A percentile compares a stretch with the other conserved stretches of the same genome.
phyloP scores from a whole-genome alignment of 2,113 vertebrate genomes.

The Oceanites oceanicus region DNA sequence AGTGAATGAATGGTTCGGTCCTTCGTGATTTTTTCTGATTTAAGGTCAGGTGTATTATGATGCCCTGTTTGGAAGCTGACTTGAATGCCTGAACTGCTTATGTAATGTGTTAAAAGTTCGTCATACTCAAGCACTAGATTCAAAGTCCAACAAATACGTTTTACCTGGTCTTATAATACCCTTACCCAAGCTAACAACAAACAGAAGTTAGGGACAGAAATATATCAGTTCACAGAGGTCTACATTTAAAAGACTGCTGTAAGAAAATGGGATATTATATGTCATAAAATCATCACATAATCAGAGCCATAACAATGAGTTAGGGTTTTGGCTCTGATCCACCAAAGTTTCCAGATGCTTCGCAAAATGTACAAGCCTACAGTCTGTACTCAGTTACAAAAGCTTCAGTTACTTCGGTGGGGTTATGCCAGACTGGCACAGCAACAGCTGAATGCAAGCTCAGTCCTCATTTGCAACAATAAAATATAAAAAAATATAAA shows the following conservation, averaged over 20 bases:
- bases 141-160: neutral
- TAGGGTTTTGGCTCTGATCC: constrained; percentile 13
- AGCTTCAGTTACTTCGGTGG: neutral
- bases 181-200: neutral
- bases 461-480: neutral
- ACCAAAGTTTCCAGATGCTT: constrained; percentile 33
- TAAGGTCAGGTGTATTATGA: neutral
- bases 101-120: neutral
- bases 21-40: neutral
- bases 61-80: neutral
- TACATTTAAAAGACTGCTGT: neutral
- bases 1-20: neutral
- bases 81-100: neutral
- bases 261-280: constrained; percentile 27
- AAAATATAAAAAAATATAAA: neutral
- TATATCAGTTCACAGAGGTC: neutral
- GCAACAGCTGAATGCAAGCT: neutral
- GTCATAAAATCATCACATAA: constrained; percentile 56
- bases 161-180: neutral
- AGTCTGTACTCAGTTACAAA: constrained; percentile 11
- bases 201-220: neutral
- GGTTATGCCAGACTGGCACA: neutral
- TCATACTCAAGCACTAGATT: neutral
- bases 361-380: constrained; percentile 3
- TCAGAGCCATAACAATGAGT: constrained; percentile 30